Evolutionary conservation across 2,888 invertebrate genomes (phyloP).

Genomic region (Odontocerum albicorne): DNA sequence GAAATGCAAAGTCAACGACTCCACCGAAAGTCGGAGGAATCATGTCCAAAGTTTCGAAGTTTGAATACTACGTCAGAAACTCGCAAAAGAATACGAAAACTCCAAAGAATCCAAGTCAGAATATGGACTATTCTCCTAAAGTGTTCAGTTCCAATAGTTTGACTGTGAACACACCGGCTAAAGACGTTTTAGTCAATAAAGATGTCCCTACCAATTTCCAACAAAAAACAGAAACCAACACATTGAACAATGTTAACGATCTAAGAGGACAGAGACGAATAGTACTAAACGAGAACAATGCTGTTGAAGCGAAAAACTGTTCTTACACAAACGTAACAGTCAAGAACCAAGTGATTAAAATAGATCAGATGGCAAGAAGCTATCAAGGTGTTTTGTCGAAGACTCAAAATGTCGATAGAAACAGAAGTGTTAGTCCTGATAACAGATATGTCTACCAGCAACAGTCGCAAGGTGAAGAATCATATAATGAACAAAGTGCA

Average conservation of each 20-base stretch:
- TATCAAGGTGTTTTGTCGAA: constrained; percentile 19
- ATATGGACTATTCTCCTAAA: constrained; percentile 64
- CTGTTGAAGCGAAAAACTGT: constrained; percentile 47
- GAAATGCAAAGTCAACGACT: constrained; percentile 10
- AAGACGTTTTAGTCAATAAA: constrained; percentile 74
- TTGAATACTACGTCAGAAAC: constrained; percentile 73
- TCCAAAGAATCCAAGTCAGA: constrained; percentile 44
- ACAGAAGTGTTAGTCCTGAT: constrained; percentile 3
- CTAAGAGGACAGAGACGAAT: constrained; percentile 14
- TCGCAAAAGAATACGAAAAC: constrained; percentile 55
- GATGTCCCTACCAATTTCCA: constrained; percentile 58
- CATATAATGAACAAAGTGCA: background rate
- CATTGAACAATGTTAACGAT: constrained; percentile 1
- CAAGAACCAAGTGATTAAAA: constrained; percentile 48
- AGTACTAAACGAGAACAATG: constrained; percentile 48
- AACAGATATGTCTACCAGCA: too few relatives aligned
- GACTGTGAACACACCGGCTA: constrained; percentile 80
- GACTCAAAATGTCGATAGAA: constrained; percentile 9
- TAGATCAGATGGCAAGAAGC: constrained; percentile 53
- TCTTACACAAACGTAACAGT: constrained; percentile 52
- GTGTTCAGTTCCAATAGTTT: constrained; percentile 78
- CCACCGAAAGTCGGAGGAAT: constrained; percentile 56
- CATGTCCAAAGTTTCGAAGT: constrained; percentile 77
- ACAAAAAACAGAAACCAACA: constrained; percentile 46
- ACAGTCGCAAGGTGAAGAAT: background rate